Evolutionary conservation across 2,888 invertebrate genomes (phyloP).

Genomic region (Callyntrura guangdongensis): DNA sequence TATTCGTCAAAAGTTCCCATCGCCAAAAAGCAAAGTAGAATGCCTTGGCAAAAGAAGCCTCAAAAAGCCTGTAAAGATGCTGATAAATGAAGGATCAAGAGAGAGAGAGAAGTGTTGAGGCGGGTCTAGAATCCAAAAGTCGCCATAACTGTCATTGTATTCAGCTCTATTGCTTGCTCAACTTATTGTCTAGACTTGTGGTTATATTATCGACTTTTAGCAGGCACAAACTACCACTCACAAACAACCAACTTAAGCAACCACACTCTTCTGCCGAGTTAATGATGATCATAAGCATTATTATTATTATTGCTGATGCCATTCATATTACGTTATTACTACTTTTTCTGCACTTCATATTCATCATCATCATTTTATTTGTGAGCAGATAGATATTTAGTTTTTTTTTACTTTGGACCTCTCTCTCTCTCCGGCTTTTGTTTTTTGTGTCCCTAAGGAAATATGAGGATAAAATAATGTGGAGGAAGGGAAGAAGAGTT

Average conservation of each 20-base stretch:
- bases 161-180: background rate
- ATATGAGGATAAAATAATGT: conserved; percentile 65
- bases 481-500: conserved; percentile 57
- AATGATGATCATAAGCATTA: conserved; percentile 27
- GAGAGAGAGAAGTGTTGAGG: conserved; percentile 59
- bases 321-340: conserved; percentile 40
- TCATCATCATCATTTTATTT: conserved; percentile 47
- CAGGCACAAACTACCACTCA: background rate
- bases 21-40: background rate
- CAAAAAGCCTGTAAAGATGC: background rate
- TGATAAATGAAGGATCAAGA: background rate
- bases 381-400: conserved; percentile 31
- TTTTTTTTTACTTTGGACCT: conserved; percentile 24
- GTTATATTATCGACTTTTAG: background rate
- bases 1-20: conserved; percentile 17
- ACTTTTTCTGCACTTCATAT: conserved; percentile 48
- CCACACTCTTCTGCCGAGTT: conserved; percentile 29
- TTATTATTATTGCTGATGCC: conserved; percentile 29
- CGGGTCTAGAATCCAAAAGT: conserved; percentile 69
- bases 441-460: conserved; percentile 71
- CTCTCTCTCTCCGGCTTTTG: conserved; percentile 16
- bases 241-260: conserved; percentile 35
- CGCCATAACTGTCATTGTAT: conserved; percentile 15
- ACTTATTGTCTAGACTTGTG: conserved; percentile 38
- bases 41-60: background rate